Conservation (phyloP, 2,888 invertebrate genomes). For the Troides aeacus region DNA sequence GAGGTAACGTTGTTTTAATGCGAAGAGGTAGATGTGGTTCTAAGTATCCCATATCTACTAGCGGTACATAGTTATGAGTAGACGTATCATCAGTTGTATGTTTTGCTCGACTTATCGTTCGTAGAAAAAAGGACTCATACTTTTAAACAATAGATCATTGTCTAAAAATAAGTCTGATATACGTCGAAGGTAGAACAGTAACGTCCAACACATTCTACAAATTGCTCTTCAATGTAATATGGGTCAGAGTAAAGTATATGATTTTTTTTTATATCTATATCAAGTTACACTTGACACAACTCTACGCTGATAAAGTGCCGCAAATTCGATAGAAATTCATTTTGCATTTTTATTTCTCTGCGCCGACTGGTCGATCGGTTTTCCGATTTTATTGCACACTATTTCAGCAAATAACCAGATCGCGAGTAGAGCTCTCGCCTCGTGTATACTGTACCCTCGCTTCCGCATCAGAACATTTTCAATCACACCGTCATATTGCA, state of each 20-base stretch:
- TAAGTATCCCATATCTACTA: too few relatives aligned
- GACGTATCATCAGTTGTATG: too few relatives aligned
- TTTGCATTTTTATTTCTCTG: slow-evolving; percentile 4
- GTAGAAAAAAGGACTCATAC: too few relatives aligned
- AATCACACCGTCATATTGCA: slow-evolving; percentile 11
- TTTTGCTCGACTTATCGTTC: too few relatives aligned
- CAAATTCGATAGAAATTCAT: slow-evolving; percentile 5
- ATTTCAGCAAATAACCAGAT: slow-evolving; percentile 24
- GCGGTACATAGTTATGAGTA: too few relatives aligned
- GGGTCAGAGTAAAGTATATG: neutral
- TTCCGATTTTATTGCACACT: slow-evolving; percentile 14
- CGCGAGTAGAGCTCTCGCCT: slow-evolving; percentile 10
- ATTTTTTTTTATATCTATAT: neutral
- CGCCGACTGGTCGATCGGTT: slow-evolving; percentile 4
- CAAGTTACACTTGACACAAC: neutral
- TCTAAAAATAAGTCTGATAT: too few relatives aligned
- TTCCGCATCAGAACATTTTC: slow-evolving; percentile 19
- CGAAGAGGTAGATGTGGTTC: too few relatives aligned
- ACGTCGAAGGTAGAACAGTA: neutral
- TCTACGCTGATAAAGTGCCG: neutral
- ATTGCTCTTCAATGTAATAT: neutral
- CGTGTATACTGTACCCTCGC: slow-evolving; percentile 5
- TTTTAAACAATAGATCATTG: too few relatives aligned
- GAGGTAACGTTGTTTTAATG: too few relatives aligned
- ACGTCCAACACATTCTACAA: neutral